A percentile compares a stretch with the other conserved stretches of the same genome.
phyloP scores from a whole-genome alignment of 2,888 invertebrate species.

The Kryphioiulus occultus region DNA sequence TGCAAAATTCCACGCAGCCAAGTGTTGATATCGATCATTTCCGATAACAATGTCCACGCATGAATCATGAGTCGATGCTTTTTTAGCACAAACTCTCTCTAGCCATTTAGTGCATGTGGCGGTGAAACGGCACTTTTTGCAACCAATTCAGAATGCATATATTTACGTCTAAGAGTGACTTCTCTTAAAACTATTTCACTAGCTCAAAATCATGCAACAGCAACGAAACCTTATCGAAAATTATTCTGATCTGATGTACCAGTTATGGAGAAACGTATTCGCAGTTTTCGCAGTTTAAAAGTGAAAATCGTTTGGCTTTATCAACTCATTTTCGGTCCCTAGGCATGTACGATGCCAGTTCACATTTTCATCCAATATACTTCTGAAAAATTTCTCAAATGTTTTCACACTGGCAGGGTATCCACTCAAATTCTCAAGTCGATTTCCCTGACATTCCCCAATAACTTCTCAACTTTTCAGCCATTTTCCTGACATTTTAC shows the following conservation, averaged over 20 bases:
- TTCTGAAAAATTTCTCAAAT: too few relatives aligned
- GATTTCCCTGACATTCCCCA: too few relatives aligned
- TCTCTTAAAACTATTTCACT: neutral
- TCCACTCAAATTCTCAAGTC: too few relatives aligned
- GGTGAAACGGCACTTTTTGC: neutral
- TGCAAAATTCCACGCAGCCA: neutral
- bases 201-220: neutral
- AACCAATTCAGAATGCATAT: too few relatives aligned
- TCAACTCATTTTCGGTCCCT: neutral
- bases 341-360: too few relatives aligned
- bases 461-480: too few relatives aligned
- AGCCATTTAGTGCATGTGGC: neutral
- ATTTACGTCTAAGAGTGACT: neutral
- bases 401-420: too few relatives aligned
- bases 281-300: too few relatives aligned
- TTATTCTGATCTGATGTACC: neutral
- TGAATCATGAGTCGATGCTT: neutral
- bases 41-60: neutral
- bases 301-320: neutral
- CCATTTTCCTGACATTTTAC: too few relatives aligned
- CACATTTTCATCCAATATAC: too few relatives aligned
- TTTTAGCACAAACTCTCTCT: neutral
- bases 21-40: conserved; percentile 22
- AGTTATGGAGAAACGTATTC: neutral
- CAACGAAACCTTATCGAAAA: neutral